Evolutionary conservation across 2,113 vertebrate genomes (phyloP), one percentile per base, ranked within the genome.

Genomic region (Coptodon bakossiorum): DNA sequence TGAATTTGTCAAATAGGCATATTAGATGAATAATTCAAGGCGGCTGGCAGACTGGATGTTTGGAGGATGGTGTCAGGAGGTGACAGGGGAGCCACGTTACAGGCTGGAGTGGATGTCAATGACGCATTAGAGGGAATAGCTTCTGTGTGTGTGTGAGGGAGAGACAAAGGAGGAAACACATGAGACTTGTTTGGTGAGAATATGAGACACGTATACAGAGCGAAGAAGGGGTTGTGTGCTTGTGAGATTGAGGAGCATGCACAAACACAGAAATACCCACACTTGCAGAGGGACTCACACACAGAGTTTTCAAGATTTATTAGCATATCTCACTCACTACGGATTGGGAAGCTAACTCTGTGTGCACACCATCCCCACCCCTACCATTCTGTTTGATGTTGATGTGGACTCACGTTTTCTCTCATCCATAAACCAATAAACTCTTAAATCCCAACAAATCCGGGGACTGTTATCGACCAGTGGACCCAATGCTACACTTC

Each of bases 1-100:
- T 84, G 81, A 85, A 56, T 81, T 91, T 88, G 88, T 93, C 88
- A 91, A 90, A 92, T 16, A 76, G 86, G 83, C 86, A 93, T 84
- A 90, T 93, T 81, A 91, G 85, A 95, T 95, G 91, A 94, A 94
- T 95, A 94, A 94, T 95, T 95, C 85, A 94, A 80, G 78, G 56
- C 11, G 19, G 81, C 85, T 82, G 81, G 71, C 76, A 85, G 93
- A 61, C 80, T 68, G 63, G 79, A 91, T 84, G 87, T 81, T 94
- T 85, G 79, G 82, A 91, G 83, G 82, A 81, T 40, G 71, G 71
- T 90, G 86, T 91, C 86, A 89, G 89, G 12, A 45, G 88, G 85
- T 89, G 88, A 88, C 88, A 80, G 52, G 81, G 82, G 82, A 85
- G 87, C 83, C 59, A 80, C 12, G 50, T 82, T 89, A 56, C 81